Evolutionary conservation across 2,797 vertebrate species (phyloP), one percentile per base, ranked within the genome.

Genomic region (Salmo trutta): DNA sequence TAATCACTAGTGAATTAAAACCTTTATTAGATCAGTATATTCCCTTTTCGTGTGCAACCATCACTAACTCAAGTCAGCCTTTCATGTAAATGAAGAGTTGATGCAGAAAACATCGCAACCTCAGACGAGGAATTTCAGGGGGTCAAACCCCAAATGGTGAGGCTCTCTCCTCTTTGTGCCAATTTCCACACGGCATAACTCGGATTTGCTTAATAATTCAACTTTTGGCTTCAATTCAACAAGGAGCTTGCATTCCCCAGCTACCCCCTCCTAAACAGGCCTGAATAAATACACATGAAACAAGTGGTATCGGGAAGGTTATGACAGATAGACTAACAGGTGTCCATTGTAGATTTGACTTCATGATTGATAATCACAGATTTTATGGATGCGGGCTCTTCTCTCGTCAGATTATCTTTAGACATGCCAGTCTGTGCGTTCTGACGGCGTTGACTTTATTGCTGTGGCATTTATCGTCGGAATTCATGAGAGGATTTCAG

Each of bases 121-220:
- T 68, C 51, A 74, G 14, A 56, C 41, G 33, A 73, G 53, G 19
- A 70, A 19, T 76, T 24, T 51, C 74, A 71, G 62, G 71, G 8
- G 41, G 41, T 41, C 8, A 41, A 41, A 41, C 41, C 83, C 82
- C 76, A 33, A 33, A 41, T 41, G 77, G 74, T 54, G 87, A 80
- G 80, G 82, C 77, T 83, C 85, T 83, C 85, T 54, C 62, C 77
- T 85, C 41, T 88, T 88, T 85, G 85, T 84, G 74, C 66, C 77
- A 71, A 59, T 82, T 88, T 88, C 8, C 79, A 84, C 83, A 86
- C 79, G 80, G 85, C 71, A 73, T 62, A 84, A 84, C 78, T 76
- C 76, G 67, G 70, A 59, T 76, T 83, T 41, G 2, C 41, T 41
- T 41, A 10, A 41, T 41, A 10, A 41, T 41, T 41, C 0, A 0